A percentile compares a stretch with the other conserved stretches of the same genome.
These are phyloP conservation scores for Stratiomys singularior DNA, from an alignment of 2,888 invertebrate species.

Conservation along the genomic window DNA sequence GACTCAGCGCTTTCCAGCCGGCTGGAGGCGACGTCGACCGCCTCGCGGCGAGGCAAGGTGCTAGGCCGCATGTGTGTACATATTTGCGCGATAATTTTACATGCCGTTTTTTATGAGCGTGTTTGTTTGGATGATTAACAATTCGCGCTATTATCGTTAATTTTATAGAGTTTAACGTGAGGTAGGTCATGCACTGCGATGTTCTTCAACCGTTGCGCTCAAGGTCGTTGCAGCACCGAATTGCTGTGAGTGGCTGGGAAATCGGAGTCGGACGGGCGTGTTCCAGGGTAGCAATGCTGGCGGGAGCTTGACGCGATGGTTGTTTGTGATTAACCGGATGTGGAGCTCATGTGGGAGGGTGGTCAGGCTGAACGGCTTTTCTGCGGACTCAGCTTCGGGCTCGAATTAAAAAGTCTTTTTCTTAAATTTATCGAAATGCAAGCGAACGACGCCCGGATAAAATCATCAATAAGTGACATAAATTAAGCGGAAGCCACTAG, in stretches of 20 bases:
- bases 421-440: no score
- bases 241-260: neutral
- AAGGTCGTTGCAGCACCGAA: slow-evolving; percentile 19
- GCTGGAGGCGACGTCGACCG: neutral
- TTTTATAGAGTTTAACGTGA: slow-evolving; percentile 31
- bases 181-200: slow-evolving; percentile 38
- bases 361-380: no score
- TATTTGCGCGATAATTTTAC: slow-evolving; percentile 22
- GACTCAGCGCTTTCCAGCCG: slow-evolving; percentile 32
- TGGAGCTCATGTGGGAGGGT: no score
- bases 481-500: no score
- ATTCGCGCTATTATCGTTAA: slow-evolving; percentile 39
- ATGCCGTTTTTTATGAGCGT: slow-evolving; percentile 26
- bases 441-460: no score
- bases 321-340: neutral
- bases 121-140: slow-evolving; percentile 39
- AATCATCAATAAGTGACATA: no score
- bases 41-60: slow-evolving; percentile 8
- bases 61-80: slow-evolving; percentile 24
- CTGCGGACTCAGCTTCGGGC: no score
- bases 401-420: no score
- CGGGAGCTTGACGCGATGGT: no score
- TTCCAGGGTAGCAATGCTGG: no score
- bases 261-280: neutral
- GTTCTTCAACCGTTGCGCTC: slow-evolving; percentile 32